Evolutionary conservation across 2,113 vertebrate genomes (phyloP), one percentile per base, ranked within the genome.

Genomic region (Colaptes auratus): DNA sequence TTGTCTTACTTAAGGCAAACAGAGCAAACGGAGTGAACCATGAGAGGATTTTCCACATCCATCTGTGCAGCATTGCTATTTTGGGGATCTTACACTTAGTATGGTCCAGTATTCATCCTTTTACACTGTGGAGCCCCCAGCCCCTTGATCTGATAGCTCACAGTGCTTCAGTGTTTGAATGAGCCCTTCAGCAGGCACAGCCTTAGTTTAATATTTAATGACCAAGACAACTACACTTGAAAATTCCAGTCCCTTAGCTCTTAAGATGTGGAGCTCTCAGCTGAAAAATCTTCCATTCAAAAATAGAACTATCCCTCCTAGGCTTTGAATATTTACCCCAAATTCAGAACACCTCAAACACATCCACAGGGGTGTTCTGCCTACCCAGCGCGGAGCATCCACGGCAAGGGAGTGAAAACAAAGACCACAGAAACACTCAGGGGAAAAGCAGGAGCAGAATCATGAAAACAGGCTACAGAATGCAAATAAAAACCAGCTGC

Each of bases 141-240:
- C 53, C 58, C 64, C 61, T 66, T 77, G 44, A n/a, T 74, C 72
- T 60, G 42, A 25, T 9, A 17, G 55, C 82, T 91, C 73, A 48
- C 36, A 78, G 58, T 17, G 44, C 48, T 71, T 71, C 66, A 33
- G 1, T 12, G 27, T 31, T 14, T 70, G 84, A 58, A 82, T 19
- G 61, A 86, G 74, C 53, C 60, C 83, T 77, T 73, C 67, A 90
- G 82, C 77, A 93, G 73, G 44, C 78, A 66, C 60, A 67, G 75
- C 67, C 35, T 80, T 27, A 7, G 9, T 75, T 88, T 81, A 90
- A 91, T 91, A 91, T 95, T 92, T 94, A 83, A 95, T 72, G 88
- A 88, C 20, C 59, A 71, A 88, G 75, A 78, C 42, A 76, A 74
- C 39, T 39, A 52, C 30, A 19, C 58, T 46, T 70, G 79, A 90